phyloP scores from a whole-genome alignment of 2,888 invertebrate species.

The Agonum fuliginosum region DNA sequence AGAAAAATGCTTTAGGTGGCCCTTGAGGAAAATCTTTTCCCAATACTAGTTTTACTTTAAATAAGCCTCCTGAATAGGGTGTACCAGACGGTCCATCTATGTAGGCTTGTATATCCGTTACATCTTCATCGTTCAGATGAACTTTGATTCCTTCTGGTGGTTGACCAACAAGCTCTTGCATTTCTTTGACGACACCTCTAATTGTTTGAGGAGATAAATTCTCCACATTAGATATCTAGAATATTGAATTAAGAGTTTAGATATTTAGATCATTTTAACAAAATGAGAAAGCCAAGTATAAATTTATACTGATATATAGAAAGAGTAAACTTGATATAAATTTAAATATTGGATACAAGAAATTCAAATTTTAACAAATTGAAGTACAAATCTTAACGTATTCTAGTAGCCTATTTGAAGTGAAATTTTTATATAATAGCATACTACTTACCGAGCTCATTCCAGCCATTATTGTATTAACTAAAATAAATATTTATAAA shows the following conservation, averaged over 20 bases:
- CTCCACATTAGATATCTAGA: slow-evolving; percentile 92
- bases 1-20: slow-evolving; percentile 94
- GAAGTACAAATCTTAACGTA: slow-evolving; percentile 34
- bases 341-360: not conserved
- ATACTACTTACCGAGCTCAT: slow-evolving; percentile 60
- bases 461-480: slow-evolving; percentile 59
- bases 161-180: slow-evolving; percentile 86
- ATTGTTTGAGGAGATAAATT: slow-evolving; percentile 96
- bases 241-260: slow-evolving; percentile 60
- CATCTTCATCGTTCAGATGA: slow-evolving; percentile 91
- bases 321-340: not conserved
- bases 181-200: slow-evolving; percentile 89
- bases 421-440: not conserved
- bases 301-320: not conserved
- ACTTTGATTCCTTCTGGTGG: slow-evolving; percentile 95
- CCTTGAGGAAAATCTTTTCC: slow-evolving; percentile 94
- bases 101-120: slow-evolving; percentile 93
- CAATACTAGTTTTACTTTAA: slow-evolving; percentile 91
- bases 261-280: too few relatives aligned
- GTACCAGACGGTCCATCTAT: slow-evolving; percentile 91
- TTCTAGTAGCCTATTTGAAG: slow-evolving; percentile 17
- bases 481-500: slow-evolving; percentile 60
- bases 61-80: slow-evolving; percentile 92
- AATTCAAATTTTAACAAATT: slow-evolving; percentile 24
- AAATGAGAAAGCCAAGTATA: too few relatives aligned